Base-by-base conservation (phyloP, 2,797 vertebrate species). In the Distichodus sexfasciatus region DNA sequence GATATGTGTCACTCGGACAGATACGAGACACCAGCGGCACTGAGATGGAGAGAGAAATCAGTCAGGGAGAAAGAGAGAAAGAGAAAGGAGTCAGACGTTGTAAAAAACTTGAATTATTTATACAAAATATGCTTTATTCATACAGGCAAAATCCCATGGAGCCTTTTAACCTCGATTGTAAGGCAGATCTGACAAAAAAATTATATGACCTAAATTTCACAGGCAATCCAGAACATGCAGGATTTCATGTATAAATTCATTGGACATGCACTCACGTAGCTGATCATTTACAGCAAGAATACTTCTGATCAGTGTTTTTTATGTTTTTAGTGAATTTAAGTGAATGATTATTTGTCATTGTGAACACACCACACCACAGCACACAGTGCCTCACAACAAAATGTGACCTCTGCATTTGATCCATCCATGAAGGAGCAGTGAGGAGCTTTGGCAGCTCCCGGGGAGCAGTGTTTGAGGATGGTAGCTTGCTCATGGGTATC, bases 1-100 rank as follows among this genome's bases (percentile, higher is more conserved):
- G 92, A 88, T 98, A 99, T 15, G 96, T 98, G 86, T 99, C 97
- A 0, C 96, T 99, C 69, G 97, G 97, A 79, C 97, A 99, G 86
- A 99, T 97, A 59, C 96, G 95, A 70, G 96, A 98, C 79, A 99
- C 96, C 80, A 99, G 79, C 3, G 97, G 97, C 81, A 99, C 97
- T 99, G 75, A 53, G 53, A 63, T 67, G 55, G 74, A 78, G 72
- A 48, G 21, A 55, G 12, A 38, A 23, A 44, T 43, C 17, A 66
- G 8, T 19, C 46, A 29, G 12, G 11, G 10, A 50, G 71, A 0
- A 3, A 33, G 40, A 57, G 60, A 23, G 40, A 53, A 38, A 53
- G 66, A 36, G 55, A 28, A 38, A 38, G 21, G 14, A 21, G 46
- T 43, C 47, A 66, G 43, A 46, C 35, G 58, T 73, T 53, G 54